phyloP scores from a whole-genome alignment of 2,113 vertebrate genomes.

The Podilymbus podiceps region DNA sequence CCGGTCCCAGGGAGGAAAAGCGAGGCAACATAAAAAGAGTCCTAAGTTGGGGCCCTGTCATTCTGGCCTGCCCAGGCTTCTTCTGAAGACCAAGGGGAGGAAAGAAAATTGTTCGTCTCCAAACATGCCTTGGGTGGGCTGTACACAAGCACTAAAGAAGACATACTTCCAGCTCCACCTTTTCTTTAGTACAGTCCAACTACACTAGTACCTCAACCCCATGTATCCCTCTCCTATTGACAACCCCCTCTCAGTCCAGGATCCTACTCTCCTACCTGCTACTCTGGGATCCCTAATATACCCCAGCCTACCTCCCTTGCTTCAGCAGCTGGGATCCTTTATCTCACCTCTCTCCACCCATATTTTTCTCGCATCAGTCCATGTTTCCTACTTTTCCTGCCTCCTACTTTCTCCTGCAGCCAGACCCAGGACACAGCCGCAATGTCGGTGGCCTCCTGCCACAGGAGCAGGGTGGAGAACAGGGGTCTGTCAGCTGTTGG shows the following conservation, averaged over 20 bases:
- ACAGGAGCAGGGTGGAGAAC: neutral
- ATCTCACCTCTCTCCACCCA: neutral
- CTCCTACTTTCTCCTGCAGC: neutral
- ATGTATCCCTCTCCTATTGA: neutral
- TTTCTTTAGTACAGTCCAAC: neutral
- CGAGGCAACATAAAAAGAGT: neutral
- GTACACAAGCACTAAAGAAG: neutral
- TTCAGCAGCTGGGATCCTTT: neutral
- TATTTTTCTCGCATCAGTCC: neutral
- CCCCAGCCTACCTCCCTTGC: neutral
- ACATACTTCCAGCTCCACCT: neutral
- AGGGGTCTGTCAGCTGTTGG: neutral
- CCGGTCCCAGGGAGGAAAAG: neutral
- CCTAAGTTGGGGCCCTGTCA: neutral
- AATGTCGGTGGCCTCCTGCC: rapidly evolving
- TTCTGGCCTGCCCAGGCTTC: neutral
- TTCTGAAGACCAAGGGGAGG: neutral
- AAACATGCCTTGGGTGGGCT: neutral
- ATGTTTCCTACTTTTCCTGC: neutral
- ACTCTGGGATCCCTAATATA: neutral
- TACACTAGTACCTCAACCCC: neutral
- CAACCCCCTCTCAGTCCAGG: neutral
- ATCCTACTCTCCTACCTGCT: neutral
- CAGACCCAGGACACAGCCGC: rapidly evolving
- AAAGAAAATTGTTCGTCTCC: neutral